phyloP scores from a whole-genome alignment of 2,888 invertebrate genomes.

The Candidula unifasciata region DNA sequence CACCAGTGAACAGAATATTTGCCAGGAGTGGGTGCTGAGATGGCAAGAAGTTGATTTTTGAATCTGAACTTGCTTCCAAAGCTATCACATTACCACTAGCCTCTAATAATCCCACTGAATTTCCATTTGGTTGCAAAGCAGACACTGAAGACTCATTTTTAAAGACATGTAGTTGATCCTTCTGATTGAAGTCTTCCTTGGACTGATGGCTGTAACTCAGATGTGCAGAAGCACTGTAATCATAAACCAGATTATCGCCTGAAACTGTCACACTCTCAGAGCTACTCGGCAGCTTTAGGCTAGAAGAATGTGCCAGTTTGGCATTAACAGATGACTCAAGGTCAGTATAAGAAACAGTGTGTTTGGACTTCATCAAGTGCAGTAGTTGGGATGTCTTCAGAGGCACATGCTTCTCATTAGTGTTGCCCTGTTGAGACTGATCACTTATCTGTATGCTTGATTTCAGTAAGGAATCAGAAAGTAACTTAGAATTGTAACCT shows the following conservation, averaged over 20 bases:
- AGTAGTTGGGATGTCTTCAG: constrained; percentile 29
- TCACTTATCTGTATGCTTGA: not conserved
- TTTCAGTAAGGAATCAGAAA: not conserved
- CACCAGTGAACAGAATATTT: constrained; percentile 17
- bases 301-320: not conserved
- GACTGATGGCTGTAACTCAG: not conserved
- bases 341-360: not conserved
- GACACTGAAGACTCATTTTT: not conserved
- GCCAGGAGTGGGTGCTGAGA: constrained; percentile 27
- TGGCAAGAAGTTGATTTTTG: not conserved
- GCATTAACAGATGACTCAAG: not conserved
- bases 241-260: not conserved
- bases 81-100: not conserved
- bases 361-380: constrained; percentile 27
- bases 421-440: not conserved
- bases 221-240: not conserved
- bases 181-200: not conserved
- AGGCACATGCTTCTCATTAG: not conserved
- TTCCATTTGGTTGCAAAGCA: not conserved
- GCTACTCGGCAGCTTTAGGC: not conserved
- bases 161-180: not conserved
- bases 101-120: not conserved
- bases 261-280: not conserved
- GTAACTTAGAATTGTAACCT: not conserved
- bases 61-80: not conserved